Conservation (phyloP, 2,888 invertebrate genomes). For the Macrophya annulata region DNA sequence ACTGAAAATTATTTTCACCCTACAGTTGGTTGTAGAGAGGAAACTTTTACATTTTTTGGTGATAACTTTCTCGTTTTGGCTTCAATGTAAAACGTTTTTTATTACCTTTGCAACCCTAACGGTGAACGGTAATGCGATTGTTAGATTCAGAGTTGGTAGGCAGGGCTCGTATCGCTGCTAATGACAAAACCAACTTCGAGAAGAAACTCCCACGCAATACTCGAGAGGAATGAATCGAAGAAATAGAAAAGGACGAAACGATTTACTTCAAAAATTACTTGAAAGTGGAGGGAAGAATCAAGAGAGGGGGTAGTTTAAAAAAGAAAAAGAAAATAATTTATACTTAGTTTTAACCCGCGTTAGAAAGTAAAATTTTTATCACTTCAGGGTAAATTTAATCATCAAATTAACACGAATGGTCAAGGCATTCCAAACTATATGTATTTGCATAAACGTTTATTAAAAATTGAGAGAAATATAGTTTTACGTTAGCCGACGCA, state of each 20-base stretch:
- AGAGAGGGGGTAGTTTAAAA: background rate
- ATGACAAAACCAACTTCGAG: slow-evolving; percentile 42
- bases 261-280: slow-evolving; percentile 14
- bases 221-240: slow-evolving; percentile 42
- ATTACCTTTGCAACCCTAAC: slow-evolving; percentile 3
- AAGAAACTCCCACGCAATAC: slow-evolving; percentile 35
- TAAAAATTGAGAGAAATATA: background rate
- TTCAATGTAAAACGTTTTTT: slow-evolving; percentile 4
- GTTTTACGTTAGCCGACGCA: background rate
- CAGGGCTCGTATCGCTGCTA: slow-evolving; percentile 19
- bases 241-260: slow-evolving; percentile 27
- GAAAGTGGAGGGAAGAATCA: background rate
- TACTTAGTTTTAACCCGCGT: background rate
- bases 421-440: background rate
- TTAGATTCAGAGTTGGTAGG: slow-evolving; percentile 43
- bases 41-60: background rate
- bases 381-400: background rate
- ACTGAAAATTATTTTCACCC: too few species aligned
- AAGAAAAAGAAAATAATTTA: background rate
- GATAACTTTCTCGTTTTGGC: slow-evolving; percentile 11
- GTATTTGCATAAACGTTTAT: background rate
- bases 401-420: background rate
- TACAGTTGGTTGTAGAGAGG: background rate
- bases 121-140: slow-evolving; percentile 48
- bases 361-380: background rate